Conservation (phyloP, 2,888 invertebrate genomes). For the Stenchaetothrips biformis region DNA sequence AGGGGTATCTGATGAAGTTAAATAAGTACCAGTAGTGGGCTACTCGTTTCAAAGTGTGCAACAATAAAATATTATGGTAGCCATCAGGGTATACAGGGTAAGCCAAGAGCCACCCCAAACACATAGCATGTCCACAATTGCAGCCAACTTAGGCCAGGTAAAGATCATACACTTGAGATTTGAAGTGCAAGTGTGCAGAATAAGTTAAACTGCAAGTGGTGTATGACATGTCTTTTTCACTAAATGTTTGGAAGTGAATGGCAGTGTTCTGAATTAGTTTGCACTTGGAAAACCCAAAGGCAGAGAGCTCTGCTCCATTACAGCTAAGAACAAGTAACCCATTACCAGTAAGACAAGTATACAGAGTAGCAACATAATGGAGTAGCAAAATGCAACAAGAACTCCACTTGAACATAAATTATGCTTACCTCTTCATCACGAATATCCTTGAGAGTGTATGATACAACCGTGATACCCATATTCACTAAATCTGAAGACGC, state of each 20-base stretch:
- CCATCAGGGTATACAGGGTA: too few species aligned
- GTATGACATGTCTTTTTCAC: not conserved
- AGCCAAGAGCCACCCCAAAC: too few species aligned
- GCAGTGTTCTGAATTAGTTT: not conserved
- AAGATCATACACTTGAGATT: not conserved
- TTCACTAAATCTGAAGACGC: slow-evolving; percentile 92
- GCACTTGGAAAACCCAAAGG: not conserved
- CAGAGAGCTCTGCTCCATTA: not conserved
- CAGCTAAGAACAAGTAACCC: not conserved
- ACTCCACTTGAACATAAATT: not conserved
- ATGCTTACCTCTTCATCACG: slow-evolving; percentile 85
- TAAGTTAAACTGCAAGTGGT: not conserved
- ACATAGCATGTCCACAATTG: too few species aligned
- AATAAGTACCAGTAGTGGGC: not conserved
- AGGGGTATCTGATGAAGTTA: not conserved
- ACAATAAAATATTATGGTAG: not conserved
- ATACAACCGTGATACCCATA: slow-evolving; percentile 94
- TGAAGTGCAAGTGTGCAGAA: not conserved
- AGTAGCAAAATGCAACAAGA: slow-evolving; percentile 26
- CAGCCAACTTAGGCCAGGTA: too few species aligned
- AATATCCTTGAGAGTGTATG: slow-evolving; percentile 90
- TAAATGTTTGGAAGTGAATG: not conserved
- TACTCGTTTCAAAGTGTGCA: not conserved
- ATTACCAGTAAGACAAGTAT: not conserved
- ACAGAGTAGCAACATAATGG: not conserved